phyloP scores from a whole-genome alignment of 2,113 vertebrate genomes.

The Lagopus muta region DNA sequence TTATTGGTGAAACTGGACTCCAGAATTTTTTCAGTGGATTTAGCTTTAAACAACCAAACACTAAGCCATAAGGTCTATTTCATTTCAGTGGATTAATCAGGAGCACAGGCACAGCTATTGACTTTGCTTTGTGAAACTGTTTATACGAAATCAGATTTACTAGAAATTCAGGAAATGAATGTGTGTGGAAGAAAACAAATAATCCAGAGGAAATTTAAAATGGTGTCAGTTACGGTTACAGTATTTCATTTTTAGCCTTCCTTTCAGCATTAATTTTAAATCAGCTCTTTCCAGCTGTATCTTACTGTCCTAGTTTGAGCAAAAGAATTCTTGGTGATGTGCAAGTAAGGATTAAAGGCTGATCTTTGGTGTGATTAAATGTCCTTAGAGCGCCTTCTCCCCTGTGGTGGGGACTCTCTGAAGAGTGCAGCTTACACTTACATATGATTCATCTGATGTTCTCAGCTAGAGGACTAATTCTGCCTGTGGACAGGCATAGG shows the following conservation, averaged over 20 bases:
- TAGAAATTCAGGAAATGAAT: conserved; percentile 66
- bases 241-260: conserved; percentile 32
- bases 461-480: neutral
- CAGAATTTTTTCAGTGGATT: conserved; percentile 51
- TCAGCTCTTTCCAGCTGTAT: neutral
- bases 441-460: neutral
- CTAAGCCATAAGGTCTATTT: conserved; percentile 45
- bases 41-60: conserved; percentile 47
- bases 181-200: conserved; percentile 67
- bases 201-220: conserved; percentile 32
- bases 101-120: conserved; percentile 57
- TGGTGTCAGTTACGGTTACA: conserved; percentile 49
- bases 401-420: neutral
- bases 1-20: conserved; percentile 65
- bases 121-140: conserved; percentile 63
- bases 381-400: neutral
- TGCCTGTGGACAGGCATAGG: neutral
- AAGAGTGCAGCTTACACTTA: neutral
- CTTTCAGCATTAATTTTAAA: neutral
- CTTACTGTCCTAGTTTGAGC: neutral
- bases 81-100: conserved; percentile 61
- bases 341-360: conserved; percentile 33
- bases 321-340: conserved; percentile 10
- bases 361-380: conserved; percentile 37
- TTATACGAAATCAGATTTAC: conserved; percentile 54